Conservation (phyloP, 2,888 invertebrate species). For the Eudasyphora cyanicolor region DNA sequence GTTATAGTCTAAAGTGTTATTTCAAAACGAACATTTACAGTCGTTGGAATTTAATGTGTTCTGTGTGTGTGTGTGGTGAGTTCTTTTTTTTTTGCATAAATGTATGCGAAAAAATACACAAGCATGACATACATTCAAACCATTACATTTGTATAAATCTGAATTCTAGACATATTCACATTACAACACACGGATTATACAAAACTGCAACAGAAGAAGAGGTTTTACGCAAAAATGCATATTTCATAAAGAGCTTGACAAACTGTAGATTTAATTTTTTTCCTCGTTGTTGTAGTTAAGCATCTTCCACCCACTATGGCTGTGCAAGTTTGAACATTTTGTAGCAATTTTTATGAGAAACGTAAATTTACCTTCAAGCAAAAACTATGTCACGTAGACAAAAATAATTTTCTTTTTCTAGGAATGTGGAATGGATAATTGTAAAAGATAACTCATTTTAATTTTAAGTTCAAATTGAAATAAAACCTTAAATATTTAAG, state of each 20-base stretch:
- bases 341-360: neutral
- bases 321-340: neutral
- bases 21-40: slow-evolving; percentile 16
- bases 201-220: slow-evolving; percentile 6
- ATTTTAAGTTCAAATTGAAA: neutral
- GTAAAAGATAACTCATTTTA: neutral
- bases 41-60: neutral
- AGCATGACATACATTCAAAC: neutral
- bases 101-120: slow-evolving; percentile 1
- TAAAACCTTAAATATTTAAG: slow-evolving; percentile 2
- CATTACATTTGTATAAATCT: neutral
- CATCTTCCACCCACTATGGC: neutral
- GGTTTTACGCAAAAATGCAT: slow-evolving; percentile 17
- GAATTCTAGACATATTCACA: neutral
- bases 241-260: slow-evolving; percentile 17
- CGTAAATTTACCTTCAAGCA: neutral
- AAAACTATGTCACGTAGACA: neutral
- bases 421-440: neutral
- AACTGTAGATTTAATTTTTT: slow-evolving; percentile 20
- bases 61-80: neutral
- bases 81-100: neutral
- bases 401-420: neutral
- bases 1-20: slow-evolving; percentile 22
- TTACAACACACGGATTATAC: neutral
- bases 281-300: no score